Percentiles rank a stretch among this genome's conserved stretches.
phyloP scores from a whole-genome alignment of 2,888 invertebrate genomes.

The Strigamia maritima region DNA sequence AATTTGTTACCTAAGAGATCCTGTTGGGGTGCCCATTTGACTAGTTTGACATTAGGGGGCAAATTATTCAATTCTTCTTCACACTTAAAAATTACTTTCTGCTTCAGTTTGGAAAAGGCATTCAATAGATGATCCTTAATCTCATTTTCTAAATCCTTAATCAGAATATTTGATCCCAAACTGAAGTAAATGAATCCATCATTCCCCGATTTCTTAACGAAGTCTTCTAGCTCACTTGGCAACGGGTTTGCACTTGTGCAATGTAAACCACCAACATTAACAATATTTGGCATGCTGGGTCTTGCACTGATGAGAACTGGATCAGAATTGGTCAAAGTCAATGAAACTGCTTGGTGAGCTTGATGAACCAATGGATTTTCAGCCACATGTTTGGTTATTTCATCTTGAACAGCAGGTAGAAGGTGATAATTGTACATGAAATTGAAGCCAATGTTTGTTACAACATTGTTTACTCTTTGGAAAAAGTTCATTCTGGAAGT shows the following conservation, averaged over 20 bases:
- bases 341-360: no score
- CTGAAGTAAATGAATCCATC: constrained; percentile 31
- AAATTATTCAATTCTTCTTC: background rate
- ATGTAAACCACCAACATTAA: background rate
- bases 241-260: background rate
- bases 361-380: no score
- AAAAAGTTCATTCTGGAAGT: background rate
- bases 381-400: background rate
- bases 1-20: constrained; percentile 12
- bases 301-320: background rate
- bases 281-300: background rate
- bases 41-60: background rate
- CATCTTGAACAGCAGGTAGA: background rate
- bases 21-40: background rate
- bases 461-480: background rate
- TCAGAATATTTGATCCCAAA: background rate
- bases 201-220: background rate
- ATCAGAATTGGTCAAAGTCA: background rate
- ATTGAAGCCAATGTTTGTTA: background rate
- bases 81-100: background rate
- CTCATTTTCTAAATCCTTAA: background rate
- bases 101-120: background rate
- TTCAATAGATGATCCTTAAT: background rate
- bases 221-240: background rate
- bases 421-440: background rate